These are phyloP conservation scores for Oostethus manadensis DNA, from an alignment of 2,113 vertebrate genomes.

Conservation along the genomic window DNA sequence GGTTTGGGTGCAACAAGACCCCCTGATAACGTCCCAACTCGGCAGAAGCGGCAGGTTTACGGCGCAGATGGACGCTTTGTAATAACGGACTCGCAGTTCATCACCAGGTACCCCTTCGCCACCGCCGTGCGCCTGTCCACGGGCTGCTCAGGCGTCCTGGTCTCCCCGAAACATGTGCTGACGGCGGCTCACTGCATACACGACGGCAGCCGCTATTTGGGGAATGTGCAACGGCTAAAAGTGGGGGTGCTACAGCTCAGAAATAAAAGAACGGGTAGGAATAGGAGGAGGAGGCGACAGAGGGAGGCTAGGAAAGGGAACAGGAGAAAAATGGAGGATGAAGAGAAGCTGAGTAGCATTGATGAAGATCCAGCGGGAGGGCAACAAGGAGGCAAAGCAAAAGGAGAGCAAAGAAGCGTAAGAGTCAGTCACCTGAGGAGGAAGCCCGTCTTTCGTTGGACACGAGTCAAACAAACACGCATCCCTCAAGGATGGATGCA, in stretches of 20 bases:
- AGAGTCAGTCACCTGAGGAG: constrained; percentile 28
- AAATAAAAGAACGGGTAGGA: constrained; percentile 53
- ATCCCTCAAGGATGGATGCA: constrained; percentile 86
- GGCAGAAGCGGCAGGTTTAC: constrained; percentile 81
- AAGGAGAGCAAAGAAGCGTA: constrained; percentile 22
- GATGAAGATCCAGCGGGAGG: constrained; percentile 4
- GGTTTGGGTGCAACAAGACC: constrained; percentile 24
- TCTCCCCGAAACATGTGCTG: constrained; percentile 83
- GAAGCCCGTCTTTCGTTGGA: constrained; percentile 83
- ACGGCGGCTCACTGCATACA: constrained; percentile 92
- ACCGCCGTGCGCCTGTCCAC: constrained; percentile 86
- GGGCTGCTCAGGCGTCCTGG: constrained; percentile 83
- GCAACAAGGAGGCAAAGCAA: constrained; percentile 11
- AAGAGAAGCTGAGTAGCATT: constrained; percentile 19
- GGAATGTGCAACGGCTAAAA: constrained; percentile 70
- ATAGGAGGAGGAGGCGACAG: constrained; percentile 11
- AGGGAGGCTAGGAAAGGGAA: constrained; percentile 18
- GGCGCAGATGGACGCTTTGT: constrained; percentile 87
- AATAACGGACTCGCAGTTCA: constrained; percentile 80
- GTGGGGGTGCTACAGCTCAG: constrained; percentile 82
- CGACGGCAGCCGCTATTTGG: constrained; percentile 79
- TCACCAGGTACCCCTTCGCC: constrained; percentile 83
- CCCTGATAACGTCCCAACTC: not conserved
- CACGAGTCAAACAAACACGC: constrained; percentile 79
- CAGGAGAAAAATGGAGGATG: constrained; percentile 12